Evolutionary conservation across 1,140 invertebrate species (phyloP).

Genomic region (Whitmania pigra): DNA sequence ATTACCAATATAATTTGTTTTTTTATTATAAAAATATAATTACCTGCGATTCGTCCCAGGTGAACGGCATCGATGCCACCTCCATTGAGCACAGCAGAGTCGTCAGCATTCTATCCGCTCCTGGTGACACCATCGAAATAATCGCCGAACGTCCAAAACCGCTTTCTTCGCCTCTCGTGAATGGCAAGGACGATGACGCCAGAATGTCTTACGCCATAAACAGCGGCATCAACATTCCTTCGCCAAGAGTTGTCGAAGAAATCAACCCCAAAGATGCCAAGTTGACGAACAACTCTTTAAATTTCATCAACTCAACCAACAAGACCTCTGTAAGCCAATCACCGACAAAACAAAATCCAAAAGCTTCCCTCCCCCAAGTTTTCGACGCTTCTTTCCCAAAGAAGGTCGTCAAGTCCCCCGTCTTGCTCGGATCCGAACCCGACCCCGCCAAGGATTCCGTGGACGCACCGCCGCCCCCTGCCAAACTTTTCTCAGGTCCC

Average conservation of each 20-base stretch:
- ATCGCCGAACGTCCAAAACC: conserved; percentile 7
- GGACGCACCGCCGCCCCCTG: background rate
- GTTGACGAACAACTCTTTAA: too few species aligned
- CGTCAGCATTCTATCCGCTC: conserved; percentile 71
- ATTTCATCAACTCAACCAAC: too few species aligned
- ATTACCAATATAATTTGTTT: too few species aligned
- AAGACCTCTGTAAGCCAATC: too few species aligned
- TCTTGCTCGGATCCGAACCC: background rate
- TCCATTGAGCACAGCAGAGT: conserved; percentile 80
- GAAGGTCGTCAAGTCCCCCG: background rate
- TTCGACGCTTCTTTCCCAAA: background rate
- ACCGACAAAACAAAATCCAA: background rate
- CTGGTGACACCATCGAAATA: conserved; percentile 58
- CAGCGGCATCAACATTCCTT: too few species aligned
- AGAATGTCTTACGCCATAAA: too few species aligned
- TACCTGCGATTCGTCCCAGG: conserved; percentile 46
- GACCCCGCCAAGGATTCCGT: background rate
- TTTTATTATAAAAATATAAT: too few species aligned
- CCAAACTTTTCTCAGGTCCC: background rate
- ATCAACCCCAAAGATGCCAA: too few species aligned
- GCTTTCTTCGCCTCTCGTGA: background rate
- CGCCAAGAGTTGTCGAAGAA: too few species aligned
- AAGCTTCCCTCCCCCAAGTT: background rate
- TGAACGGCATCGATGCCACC: conserved; percentile 84
- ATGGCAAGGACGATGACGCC: too few species aligned